These are phyloP conservation scores for Parapristionchus giblindavisi DNA, from an alignment of 2,888 invertebrate species.

Conservation along the genomic window DNA sequence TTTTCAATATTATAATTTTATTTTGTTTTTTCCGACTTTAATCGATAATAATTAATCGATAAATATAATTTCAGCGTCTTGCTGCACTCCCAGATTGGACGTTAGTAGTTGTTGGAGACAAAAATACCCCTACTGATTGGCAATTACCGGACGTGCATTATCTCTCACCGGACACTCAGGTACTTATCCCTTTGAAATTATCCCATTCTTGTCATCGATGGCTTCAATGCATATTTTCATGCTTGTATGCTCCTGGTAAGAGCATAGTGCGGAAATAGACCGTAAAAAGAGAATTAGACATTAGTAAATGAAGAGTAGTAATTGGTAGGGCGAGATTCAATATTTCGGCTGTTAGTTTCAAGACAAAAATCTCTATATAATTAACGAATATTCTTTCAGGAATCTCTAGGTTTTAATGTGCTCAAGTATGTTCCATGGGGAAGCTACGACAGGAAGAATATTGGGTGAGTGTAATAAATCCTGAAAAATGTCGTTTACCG, in stretches of 20 bases:
- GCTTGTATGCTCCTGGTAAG: too few species aligned
- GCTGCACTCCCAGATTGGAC: conserved; percentile 41
- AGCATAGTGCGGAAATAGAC: too few species aligned
- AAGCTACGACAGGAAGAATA: conserved; percentile 7
- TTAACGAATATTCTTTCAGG: background rate
- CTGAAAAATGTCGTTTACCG: background rate
- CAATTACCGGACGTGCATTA: conserved; percentile 39
- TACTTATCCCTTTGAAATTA: too few species aligned
- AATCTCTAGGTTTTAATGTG: background rate
- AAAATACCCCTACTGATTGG: conserved; percentile 45
- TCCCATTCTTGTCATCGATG: too few species aligned
- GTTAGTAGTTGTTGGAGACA: conserved; percentile 44
- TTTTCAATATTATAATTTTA: background rate
- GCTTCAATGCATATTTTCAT: too few species aligned
- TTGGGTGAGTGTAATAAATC: background rate
- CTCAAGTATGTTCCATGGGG: background rate
- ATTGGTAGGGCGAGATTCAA: too few species aligned
- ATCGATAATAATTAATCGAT: background rate
- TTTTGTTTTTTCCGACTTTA: background rate
- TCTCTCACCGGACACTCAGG: conserved; percentile 39
- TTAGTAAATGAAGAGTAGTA: background rate
- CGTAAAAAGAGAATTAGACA: background rate
- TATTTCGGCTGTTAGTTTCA: too few species aligned
- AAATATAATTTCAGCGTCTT: conserved; percentile 34
- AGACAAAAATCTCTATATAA: background rate